Evolutionary conservation across 2,113 vertebrate species (phyloP).

Genomic region (Menura novaehollandiae): DNA sequence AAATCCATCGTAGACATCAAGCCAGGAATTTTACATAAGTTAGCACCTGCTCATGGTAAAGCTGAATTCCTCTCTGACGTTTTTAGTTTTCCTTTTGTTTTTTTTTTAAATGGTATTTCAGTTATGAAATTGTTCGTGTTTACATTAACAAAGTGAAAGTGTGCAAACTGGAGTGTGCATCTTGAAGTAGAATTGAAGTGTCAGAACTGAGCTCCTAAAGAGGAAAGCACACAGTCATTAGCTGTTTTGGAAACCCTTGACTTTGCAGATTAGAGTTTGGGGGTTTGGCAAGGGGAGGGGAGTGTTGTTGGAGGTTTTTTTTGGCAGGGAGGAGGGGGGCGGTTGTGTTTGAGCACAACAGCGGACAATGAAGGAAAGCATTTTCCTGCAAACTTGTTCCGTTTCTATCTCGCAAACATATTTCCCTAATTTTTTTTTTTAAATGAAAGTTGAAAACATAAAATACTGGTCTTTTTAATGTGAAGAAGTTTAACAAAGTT

Average conservation of each 20-base stretch:
- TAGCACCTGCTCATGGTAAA: background rate
- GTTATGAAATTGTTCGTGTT: background rate
- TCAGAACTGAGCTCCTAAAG: background rate
- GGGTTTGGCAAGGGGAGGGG: background rate
- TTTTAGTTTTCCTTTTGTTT: background rate
- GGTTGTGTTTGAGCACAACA: background rate
- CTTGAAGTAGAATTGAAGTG: background rate
- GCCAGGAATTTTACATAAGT: background rate
- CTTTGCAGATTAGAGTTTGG: background rate
- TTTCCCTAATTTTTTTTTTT: background rate
- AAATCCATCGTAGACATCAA: background rate
- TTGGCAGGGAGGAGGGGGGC: fast-evolving
- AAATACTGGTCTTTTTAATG: background rate
- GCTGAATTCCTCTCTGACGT: background rate
- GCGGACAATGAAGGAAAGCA: background rate
- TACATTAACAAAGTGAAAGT: background rate
- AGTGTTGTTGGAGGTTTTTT: background rate
- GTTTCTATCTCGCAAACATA: background rate
- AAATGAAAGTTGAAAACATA: background rate
- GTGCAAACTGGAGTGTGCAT: background rate
- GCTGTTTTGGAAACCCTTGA: background rate
- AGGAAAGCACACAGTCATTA: background rate
- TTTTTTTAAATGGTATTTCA: background rate
- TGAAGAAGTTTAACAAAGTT: background rate
- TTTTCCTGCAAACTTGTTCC: background rate